These are phyloP conservation scores for Acromyrmex heyeri DNA, from an alignment of 1,140 invertebrate genomes.

Conservation along the genomic window DNA sequence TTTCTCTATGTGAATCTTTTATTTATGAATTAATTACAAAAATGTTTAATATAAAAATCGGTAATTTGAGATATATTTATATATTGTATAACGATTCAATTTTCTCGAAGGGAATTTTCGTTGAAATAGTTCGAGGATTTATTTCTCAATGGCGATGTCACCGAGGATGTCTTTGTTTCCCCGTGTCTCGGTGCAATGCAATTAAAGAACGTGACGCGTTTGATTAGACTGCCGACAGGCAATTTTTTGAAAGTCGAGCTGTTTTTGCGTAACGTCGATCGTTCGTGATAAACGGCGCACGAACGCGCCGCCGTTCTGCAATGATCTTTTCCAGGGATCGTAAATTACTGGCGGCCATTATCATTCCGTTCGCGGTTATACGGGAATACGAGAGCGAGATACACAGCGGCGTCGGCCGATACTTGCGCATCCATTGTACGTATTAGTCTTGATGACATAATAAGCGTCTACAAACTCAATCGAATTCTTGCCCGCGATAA, in stretches of 20 bases:
- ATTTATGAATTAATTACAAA: conserved; percentile 7
- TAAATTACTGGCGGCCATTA: conserved; percentile 67
- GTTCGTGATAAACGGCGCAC: conserved; percentile 53
- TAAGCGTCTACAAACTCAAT: conserved; percentile 33
- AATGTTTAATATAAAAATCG: background rate
- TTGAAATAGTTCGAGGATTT: background rate
- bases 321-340: conserved; percentile 64
- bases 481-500: conserved; percentile 52
- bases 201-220: conserved; percentile 13
- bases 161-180: background rate
- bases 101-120: background rate
- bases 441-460: conserved; percentile 72
- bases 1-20: background rate
- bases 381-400: conserved; percentile 62
- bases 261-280: conserved; percentile 58
- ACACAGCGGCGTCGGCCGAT: conserved; percentile 46
- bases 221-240: conserved; percentile 31
- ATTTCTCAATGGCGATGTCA: background rate
- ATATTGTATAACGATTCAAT: background rate
- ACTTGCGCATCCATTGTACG: conserved; percentile 63
- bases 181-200: background rate
- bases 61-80: background rate
- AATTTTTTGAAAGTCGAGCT: conserved; percentile 31
- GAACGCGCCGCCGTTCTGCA: conserved; percentile 25
- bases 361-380: conserved; percentile 71